These are phyloP conservation scores for Passer domesticus DNA, from an alignment of 2,113 vertebrate genomes.

Conservation along the genomic window DNA sequence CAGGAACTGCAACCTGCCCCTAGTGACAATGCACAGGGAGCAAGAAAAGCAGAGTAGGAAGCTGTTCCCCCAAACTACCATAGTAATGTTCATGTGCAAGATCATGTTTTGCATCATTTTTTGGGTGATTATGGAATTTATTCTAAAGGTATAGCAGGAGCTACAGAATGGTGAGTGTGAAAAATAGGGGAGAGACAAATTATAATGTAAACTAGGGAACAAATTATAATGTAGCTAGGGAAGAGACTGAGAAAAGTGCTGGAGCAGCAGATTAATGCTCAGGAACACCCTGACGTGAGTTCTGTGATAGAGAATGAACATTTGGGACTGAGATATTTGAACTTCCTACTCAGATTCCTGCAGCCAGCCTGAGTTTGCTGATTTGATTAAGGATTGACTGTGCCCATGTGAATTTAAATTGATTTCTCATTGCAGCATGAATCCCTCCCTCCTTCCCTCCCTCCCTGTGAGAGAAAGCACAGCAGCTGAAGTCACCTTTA, in stretches of 20 bases:
- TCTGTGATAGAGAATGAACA: background rate
- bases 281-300: background rate
- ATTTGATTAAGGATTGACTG: slow-evolving; percentile 6
- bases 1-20: background rate
- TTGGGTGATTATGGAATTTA: background rate
- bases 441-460: background rate
- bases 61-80: background rate
- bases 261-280: background rate
- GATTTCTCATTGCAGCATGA: slow-evolving; percentile 17
- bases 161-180: background rate
- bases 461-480: background rate
- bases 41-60: background rate
- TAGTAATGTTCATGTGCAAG: background rate
- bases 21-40: background rate
- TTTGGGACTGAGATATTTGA: background rate
- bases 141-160: background rate
- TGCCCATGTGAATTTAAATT: slow-evolving; percentile 28
- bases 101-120: background rate
- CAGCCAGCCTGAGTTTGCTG: slow-evolving; percentile 4
- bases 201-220: background rate
- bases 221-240: background rate
- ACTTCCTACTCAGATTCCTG: slow-evolving; percentile 1
- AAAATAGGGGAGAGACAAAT: background rate
- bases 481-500: background rate
- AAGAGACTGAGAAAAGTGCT: background rate